Conservation (phyloP, 2,888 invertebrate genomes). For the Macaria liturata region DNA sequence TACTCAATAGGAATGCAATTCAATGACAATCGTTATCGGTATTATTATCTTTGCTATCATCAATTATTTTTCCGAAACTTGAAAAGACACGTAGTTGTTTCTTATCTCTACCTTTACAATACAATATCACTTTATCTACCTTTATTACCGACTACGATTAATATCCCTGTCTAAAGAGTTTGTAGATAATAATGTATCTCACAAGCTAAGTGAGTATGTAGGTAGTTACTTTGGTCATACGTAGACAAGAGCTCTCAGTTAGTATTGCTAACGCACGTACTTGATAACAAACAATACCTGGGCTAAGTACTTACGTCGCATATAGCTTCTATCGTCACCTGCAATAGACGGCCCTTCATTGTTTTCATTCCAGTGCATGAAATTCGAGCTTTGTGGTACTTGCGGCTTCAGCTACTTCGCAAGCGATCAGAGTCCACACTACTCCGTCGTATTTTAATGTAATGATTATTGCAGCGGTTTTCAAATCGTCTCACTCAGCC, state of each 20-base stretch:
- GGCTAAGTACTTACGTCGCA: too few relatives aligned
- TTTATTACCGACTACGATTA: not conserved
- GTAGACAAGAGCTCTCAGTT: too few relatives aligned
- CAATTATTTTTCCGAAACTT: constrained; percentile 4
- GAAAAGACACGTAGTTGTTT: constrained; percentile 14
- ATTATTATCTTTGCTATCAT: not conserved
- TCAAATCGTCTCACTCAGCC: constrained; percentile 8
- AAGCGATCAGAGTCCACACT: constrained; percentile 34
- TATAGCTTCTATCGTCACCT: constrained; percentile 47
- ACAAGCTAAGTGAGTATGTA: too few relatives aligned
- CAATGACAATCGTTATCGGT: not conserved
- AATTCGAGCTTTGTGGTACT: constrained; percentile 58
- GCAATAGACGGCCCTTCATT: constrained; percentile 57
- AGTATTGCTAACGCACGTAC: too few relatives aligned
- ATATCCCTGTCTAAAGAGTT: too few relatives aligned
- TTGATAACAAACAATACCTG: too few relatives aligned
- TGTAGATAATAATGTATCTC: too few relatives aligned
- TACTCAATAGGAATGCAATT: too few relatives aligned
- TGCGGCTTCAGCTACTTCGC: constrained; percentile 50
- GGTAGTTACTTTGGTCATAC: too few relatives aligned
- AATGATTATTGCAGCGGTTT: constrained; percentile 22
- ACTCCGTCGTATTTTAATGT: constrained; percentile 35
- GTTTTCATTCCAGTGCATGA: constrained; percentile 63
- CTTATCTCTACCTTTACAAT: not conserved
- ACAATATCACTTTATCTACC: too few relatives aligned